Conservation (phyloP, 2,888 invertebrate species). For the Drosophila barbarae region DNA sequence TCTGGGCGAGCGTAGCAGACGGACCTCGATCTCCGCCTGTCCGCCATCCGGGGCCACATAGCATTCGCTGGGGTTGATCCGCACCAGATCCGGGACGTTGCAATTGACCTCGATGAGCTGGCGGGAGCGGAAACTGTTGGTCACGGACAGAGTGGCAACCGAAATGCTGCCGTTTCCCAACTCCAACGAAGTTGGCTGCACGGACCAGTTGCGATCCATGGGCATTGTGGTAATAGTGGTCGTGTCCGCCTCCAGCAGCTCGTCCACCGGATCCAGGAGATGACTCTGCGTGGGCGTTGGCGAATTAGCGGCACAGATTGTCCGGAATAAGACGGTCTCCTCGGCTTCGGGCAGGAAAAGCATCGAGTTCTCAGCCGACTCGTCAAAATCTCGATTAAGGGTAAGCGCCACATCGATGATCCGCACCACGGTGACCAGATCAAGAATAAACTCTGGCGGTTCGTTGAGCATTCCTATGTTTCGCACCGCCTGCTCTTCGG, state of each 20-base stretch:
- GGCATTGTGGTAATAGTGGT: constrained; percentile 38
- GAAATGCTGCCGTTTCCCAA: constrained; percentile 37
- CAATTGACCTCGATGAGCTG: constrained; percentile 75
- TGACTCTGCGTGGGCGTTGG: constrained; percentile 61
- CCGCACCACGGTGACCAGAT: constrained; percentile 72
- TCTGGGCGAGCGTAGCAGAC: constrained; percentile 33
- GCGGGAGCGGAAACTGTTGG: constrained; percentile 66
- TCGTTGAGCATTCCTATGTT: constrained; percentile 71
- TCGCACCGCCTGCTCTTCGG: constrained; percentile 66
- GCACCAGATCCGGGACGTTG: constrained; percentile 66
- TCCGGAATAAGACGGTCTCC: constrained; percentile 78
- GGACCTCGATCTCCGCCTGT: constrained; percentile 59
- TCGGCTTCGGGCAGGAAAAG: constrained; percentile 76
- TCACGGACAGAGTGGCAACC: constrained; percentile 51
- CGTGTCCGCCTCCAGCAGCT: constrained; percentile 57
- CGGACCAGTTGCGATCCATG: constrained; percentile 67
- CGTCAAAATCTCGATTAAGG: constrained; percentile 75
- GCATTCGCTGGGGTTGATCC: constrained; percentile 69
- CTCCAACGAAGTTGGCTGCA: constrained; percentile 65
- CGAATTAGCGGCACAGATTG: constrained; percentile 69
- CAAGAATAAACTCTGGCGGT: constrained; percentile 69
- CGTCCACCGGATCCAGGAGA: constrained; percentile 70
- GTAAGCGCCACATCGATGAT: constrained; percentile 77
- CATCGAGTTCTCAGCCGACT: constrained; percentile 72
- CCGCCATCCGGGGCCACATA: constrained; percentile 72